Base-by-base conservation (phyloP, 2,113 vertebrate species). In the Chrysochloris asiatica region DNA sequence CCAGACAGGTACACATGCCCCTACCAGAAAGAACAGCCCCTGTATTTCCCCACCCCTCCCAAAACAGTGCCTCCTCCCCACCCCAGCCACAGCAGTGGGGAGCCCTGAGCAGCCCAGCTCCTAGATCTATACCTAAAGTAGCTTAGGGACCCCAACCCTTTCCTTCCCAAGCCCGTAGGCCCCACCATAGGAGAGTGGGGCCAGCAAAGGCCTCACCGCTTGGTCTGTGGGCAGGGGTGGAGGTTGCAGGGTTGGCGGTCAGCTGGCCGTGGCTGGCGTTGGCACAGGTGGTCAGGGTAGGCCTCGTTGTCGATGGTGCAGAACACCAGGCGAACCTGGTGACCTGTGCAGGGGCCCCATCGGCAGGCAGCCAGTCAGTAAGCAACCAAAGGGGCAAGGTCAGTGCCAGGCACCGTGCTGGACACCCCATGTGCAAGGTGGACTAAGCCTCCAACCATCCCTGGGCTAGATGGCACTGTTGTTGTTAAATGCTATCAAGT, bases 241-340 rank as follows among this genome's bases (percentile, higher is more conserved):
- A 52, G 95, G 87, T 98, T 99, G 95, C 99, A 99, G 0, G 99
- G 98, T 0, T 97, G 98, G 95, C 98, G 99, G 94, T 95, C 97
- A 16, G 97, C 96, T 0, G 99, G 99, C 1, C 97, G 97, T 0
- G 96, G 97, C 93, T 98, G 97, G 38, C 92, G 97, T 33, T 97
- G 97, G 93, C 99, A 99, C 96, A 99, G 97, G 50, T 98, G 98
- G 92, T 99, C 98, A 0, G 99, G 98, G 81, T 99, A 99, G 79
- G 97, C 97, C 97, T 99, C 99, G 6, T 98, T 98, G 96, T 99
- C 99, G 2, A 98, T 96, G 91, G 98, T 98, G 91, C 99, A 99
- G 97, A 99, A 99, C 63, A 99, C 98, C 59, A 96, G 93, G 2
- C 99, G 99, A 1, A 99, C 97, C 81, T 99, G 99, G 96, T 98